Base-by-base conservation (phyloP, 2,797 vertebrate genomes). In the Crenichthys baileyi region DNA sequence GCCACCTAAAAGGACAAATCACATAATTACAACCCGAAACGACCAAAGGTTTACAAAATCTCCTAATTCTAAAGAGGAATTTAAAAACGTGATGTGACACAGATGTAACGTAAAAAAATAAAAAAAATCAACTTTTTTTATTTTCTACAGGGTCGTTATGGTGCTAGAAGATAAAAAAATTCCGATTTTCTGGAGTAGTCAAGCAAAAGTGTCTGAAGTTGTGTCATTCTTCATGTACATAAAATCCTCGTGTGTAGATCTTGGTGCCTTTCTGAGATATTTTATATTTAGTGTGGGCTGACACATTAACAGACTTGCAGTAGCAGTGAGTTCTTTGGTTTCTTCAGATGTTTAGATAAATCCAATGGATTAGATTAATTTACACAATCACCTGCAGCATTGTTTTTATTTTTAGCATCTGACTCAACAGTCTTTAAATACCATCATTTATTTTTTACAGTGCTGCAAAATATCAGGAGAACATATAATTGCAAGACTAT, bases 1-100 rank as follows among this genome's bases (percentile, higher is more conserved):
- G 97, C 96, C 87, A 99, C 96, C 98, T 99, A n/a, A 72, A 65
- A 70, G 78, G 78, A 86, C 46, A 76, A 22, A 85, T 70, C 0
- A 0, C 2, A 76, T 73, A 56, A 85, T 85, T 80, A 84, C 58
- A 74, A n/a, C 41, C 12, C 8, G 1, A 77, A 73, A 67, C 7
- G 39, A 1, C 15, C 31, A 7, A 67, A 65, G 15, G 13, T 51
- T 20, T 13, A 7, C 18, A 51, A 29, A 29, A 50, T 29, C 55
- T 72, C 24, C 13, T 24, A 61, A 29, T 53, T 18, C 2, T 13
- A 53, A 65, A 29, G 2, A 18, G 29, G 8, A 31, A 36, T 31
- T 55, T 5, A 11, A 44, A 13, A 41, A 55, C 4, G 5, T 3
- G 24, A 26, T 13, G 46, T 26, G 13, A 73, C 11, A 68, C 6